Evolutionary conservation across 2,888 invertebrate species (phyloP).

Genomic region (Leptura quadrifasciata): DNA sequence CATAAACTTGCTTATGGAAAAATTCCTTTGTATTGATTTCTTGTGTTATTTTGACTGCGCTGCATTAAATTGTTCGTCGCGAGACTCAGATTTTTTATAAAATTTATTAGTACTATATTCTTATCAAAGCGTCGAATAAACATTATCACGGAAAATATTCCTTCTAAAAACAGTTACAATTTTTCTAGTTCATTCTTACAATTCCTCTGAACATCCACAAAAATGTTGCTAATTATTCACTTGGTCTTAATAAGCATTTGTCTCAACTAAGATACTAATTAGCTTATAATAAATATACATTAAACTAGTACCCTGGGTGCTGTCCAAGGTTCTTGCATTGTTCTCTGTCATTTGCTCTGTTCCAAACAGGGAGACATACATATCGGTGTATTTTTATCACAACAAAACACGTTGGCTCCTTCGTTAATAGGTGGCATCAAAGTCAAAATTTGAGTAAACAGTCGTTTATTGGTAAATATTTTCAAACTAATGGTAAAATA

Average conservation of each 20-base stretch:
- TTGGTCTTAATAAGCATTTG: conserved; percentile 32
- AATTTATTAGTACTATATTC: neutral
- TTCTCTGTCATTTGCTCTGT: neutral
- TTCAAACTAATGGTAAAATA: too few relatives aligned
- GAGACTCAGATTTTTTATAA: neutral
- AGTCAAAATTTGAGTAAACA: too few relatives aligned
- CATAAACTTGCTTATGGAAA: too few relatives aligned
- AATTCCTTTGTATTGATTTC: too few relatives aligned
- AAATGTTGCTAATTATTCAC: neutral
- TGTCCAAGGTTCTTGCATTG: conserved; percentile 5
- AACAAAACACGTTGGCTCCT: neutral
- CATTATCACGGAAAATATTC: conserved; percentile 16
- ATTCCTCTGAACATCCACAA: conserved; percentile 27
- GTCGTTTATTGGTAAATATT: too few relatives aligned
- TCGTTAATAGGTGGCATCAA: neutral
- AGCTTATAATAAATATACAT: conserved; percentile 12
- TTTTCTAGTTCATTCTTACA: conserved; percentile 12
- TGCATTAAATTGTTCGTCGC: neutral
- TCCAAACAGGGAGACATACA: neutral
- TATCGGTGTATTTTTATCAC: neutral
- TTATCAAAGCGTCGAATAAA: neutral
- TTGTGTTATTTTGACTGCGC: too few relatives aligned
- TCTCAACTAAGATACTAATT: conserved; percentile 13
- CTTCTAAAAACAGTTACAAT: neutral
- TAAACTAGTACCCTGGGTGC: conserved; percentile 13